phyloP scores from a whole-genome alignment of 92 coral and sea anemone species.

The Porites evermanni region DNA sequence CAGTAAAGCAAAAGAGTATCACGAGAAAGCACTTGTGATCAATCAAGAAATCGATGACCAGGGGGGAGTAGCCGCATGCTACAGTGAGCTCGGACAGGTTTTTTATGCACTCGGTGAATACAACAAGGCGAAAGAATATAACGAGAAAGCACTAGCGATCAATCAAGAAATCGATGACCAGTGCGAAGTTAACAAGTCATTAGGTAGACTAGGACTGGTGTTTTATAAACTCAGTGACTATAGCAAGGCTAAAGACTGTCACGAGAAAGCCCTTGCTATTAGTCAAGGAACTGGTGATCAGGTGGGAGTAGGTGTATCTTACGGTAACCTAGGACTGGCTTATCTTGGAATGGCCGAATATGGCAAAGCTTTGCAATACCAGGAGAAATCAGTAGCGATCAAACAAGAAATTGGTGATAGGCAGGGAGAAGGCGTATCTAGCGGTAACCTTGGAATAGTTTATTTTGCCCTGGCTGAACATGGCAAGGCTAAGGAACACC shows the following conservation, averaged over 20 bases:
- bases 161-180: not conserved
- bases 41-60: not conserved
- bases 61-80: not conserved
- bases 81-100: not conserved
- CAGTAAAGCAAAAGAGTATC: not conserved
- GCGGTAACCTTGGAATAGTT: not conserved
- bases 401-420: not conserved
- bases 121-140: not conserved
- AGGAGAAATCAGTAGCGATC: not conserved
- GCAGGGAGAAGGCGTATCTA: not conserved
- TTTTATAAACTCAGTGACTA: not conserved
- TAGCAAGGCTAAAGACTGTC: not conserved
- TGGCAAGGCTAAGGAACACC: not conserved
- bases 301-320: not conserved
- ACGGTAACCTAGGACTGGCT: not conserved
- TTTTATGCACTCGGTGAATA: not conserved
- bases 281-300: not conserved
- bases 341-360: not conserved
- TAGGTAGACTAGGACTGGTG: not conserved
- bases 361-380: not conserved
- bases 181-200: not conserved
- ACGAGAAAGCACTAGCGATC: no score
- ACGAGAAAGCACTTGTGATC: not conserved
- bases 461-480: not conserved
- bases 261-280: not conserved